These are phyloP conservation scores for Sesia apiformis DNA, from an alignment of 2,888 invertebrate species.

Conservation along the genomic window DNA sequence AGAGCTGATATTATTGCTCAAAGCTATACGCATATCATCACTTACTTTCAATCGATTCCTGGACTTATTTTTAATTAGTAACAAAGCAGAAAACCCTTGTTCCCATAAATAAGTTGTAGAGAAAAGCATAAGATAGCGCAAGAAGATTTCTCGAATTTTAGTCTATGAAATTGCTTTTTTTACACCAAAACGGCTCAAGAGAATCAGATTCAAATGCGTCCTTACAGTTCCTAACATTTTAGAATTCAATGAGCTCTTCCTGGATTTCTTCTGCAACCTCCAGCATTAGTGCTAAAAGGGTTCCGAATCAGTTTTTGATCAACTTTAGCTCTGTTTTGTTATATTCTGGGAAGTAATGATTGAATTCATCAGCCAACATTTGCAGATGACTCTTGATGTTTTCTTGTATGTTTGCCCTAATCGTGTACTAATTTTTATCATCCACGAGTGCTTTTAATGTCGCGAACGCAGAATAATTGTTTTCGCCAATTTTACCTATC, in stretches of 20 bases:
- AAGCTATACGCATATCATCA: constrained; percentile 7
- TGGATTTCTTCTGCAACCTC: too few species aligned
- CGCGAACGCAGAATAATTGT: constrained; percentile 8
- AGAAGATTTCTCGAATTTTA: constrained; percentile 10
- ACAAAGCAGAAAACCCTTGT: constrained; percentile 7
- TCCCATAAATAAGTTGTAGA: constrained; percentile 7
- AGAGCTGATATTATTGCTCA: constrained; percentile 7
- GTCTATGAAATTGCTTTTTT: constrained; percentile 9
- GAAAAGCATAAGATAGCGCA: constrained; percentile 9
- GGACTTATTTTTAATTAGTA: constrained; percentile 7
- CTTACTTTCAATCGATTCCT: constrained; percentile 5
- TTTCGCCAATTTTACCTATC: constrained; percentile 9
- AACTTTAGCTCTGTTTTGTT: constrained; percentile 1
- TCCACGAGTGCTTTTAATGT: constrained; percentile 5
- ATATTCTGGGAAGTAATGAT: constrained; percentile 9
- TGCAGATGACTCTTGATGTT: constrained; percentile 3
- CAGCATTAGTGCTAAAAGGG: too few species aligned
- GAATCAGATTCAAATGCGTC: too few species aligned
- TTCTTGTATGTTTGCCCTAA: constrained; percentile 4
- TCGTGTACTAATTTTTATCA: constrained; percentile 6
- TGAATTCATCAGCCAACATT: constrained; percentile 8
- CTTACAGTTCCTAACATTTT: too few species aligned
- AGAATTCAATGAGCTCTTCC: too few species aligned
- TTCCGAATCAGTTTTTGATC: constrained; percentile 10
- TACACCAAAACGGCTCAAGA: constrained; percentile 5